Percentiles rank a stretch among this genome's conserved stretches.
phyloP scores from a whole-genome alignment of 2,113 vertebrate species.

The Ceyx melanurus region DNA sequence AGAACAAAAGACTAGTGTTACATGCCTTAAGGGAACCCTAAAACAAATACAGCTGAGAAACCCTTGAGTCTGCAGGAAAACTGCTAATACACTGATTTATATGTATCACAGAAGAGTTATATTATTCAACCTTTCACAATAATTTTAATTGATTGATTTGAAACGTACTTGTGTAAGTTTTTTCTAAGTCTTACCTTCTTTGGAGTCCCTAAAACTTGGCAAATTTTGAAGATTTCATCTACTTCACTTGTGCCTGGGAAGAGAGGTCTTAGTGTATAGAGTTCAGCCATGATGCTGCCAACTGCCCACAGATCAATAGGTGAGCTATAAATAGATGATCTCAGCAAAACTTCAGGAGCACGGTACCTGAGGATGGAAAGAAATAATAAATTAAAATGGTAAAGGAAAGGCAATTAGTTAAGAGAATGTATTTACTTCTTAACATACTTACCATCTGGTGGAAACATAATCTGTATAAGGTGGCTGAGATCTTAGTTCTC shows the following conservation, averaged over 20 bases:
- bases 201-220: constrained; percentile 95
- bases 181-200: constrained; percentile 84
- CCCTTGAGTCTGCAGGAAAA: neutral
- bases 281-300: constrained; percentile 97
- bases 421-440: neutral
- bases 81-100: neutral
- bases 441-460: constrained; percentile 88
- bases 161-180: neutral
- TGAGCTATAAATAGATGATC: constrained; percentile 91
- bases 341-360: constrained; percentile 93
- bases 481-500: constrained; percentile 94
- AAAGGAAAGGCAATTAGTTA: neutral
- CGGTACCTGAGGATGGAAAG: constrained; percentile 84
- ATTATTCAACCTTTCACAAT: neutral
- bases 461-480: constrained; percentile 98
- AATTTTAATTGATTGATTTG: neutral
- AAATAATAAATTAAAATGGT: neutral
- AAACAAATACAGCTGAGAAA: neutral
- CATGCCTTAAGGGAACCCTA: neutral
- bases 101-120: neutral
- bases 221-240: constrained; percentile 99
- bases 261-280: constrained; percentile 93
- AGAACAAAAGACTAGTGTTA: neutral
- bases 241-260: constrained; percentile 98
- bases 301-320: constrained; percentile 98